Evolutionary conservation across 1,140 invertebrate species (phyloP).

Genomic region (Meloidogyne exigua): DNA sequence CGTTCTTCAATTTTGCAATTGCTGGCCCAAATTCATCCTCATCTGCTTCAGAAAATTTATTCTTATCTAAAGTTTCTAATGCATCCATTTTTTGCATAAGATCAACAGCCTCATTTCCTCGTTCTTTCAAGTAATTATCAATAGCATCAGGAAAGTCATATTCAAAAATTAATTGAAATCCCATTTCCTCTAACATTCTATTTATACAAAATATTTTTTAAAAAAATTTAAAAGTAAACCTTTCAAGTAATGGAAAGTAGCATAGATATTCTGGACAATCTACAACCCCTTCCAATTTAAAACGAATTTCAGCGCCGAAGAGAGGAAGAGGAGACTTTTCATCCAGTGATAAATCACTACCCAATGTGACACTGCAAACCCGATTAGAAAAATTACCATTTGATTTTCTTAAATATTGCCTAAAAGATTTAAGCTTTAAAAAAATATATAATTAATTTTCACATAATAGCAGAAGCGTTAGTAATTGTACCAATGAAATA

Average conservation of each 20-base stretch:
- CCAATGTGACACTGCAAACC: constrained; percentile 70
- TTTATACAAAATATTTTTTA: too few relatives aligned
- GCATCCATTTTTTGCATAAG: constrained; percentile 77
- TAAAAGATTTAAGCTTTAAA: constrained; percentile 15
- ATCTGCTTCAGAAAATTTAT: constrained; percentile 3
- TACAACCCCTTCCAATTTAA: constrained; percentile 89
- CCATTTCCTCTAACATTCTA: constrained; percentile 77
- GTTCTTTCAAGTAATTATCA: constrained; percentile 69
- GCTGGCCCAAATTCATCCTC: constrained; percentile 33
- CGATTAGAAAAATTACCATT: constrained; percentile 46
- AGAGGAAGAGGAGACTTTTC: constrained; percentile 72
- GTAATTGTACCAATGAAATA: constrained; percentile 95
- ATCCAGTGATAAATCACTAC: constrained; percentile 69
- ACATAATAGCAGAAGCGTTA: constrained; percentile 85
- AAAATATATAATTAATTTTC: constrained; percentile 61
- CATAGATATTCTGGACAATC: constrained; percentile 98
- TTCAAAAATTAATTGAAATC: constrained; percentile 75
- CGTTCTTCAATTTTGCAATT: constrained; percentile 4
- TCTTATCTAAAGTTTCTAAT: constrained; percentile 68
- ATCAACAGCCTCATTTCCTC: constrained; percentile 68
- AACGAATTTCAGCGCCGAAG: constrained; percentile 94
- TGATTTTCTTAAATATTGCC: constrained; percentile 21
- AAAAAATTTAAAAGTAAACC: too few relatives aligned
- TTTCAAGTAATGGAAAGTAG: constrained; percentile 80
- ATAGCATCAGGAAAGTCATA: constrained; percentile 80